phyloP scores from a whole-genome alignment of 64 coral and sea anemone species.

The Acropora yongei region DNA sequence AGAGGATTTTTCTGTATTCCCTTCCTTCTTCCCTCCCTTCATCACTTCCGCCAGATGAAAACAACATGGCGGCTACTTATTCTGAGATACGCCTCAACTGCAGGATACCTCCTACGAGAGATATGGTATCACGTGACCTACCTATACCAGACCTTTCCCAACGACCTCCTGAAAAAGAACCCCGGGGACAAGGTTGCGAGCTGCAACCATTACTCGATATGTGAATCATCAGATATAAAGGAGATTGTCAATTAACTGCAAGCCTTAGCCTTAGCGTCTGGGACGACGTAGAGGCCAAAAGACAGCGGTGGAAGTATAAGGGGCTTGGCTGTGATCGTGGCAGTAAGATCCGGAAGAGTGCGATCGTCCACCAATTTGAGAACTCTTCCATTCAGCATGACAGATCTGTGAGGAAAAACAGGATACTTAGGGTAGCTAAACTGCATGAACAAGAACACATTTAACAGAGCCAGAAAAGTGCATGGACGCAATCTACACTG shows the following conservation, averaged over 20 bases:
- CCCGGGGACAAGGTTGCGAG: neutral
- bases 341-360: conserved; percentile 70
- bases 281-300: conserved; percentile 82
- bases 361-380: conserved; percentile 75
- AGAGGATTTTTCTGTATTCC: too few species aligned
- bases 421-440: neutral
- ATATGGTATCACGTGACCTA: too few species aligned
- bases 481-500: too few species aligned
- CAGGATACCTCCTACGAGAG: too few species aligned
- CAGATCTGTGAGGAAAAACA: conserved; percentile 41
- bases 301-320: conserved; percentile 76
- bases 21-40: too few species aligned
- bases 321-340: conserved; percentile 47
- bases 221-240: neutral
- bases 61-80: too few species aligned
- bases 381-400: conserved; percentile 79
- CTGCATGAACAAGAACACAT: too few species aligned
- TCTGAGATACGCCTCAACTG: too few species aligned
- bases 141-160: too few species aligned
- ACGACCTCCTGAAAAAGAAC: too few species aligned
- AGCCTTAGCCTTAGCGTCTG: conserved; percentile 50
- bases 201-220: neutral
- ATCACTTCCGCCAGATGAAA: too few species aligned
- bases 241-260: conserved; percentile 13
- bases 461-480: too few species aligned